phyloP scores from a whole-genome alignment of 2,888 invertebrate genomes.

The Dromius quadrimaculatus region DNA sequence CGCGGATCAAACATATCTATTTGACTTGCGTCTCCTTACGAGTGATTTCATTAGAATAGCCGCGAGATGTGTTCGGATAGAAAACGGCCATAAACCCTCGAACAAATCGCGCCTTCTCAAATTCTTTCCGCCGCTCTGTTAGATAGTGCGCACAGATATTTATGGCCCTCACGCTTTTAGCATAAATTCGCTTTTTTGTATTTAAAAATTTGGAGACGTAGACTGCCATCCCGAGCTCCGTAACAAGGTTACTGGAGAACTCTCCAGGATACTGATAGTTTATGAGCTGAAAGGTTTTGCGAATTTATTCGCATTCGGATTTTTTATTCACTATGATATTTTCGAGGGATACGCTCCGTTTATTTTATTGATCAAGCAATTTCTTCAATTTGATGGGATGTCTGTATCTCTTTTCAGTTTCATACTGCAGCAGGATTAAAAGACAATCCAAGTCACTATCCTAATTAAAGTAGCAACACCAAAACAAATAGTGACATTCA shows the following conservation, averaged over 20 bases:
- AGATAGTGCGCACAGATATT: constrained; percentile 44
- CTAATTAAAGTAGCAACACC: too few relatives aligned
- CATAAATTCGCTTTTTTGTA: constrained; percentile 49
- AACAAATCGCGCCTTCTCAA: constrained; percentile 43
- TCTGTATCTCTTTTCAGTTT: too few relatives aligned
- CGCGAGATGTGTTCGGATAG: constrained; percentile 46
- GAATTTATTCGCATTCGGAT: background rate
- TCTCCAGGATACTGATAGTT: background rate
- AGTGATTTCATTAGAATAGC: constrained; percentile 50
- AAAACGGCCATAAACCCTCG: constrained; percentile 41
- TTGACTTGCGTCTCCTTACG: constrained; percentile 47
- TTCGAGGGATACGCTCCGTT: too few relatives aligned
- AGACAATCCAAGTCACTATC: too few relatives aligned
- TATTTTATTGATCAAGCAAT: too few relatives aligned
- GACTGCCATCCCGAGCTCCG: constrained; percentile 1
- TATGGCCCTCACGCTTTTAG: constrained; percentile 47
- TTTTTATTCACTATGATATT: background rate
- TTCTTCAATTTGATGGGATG: too few relatives aligned
- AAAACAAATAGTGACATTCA: too few relatives aligned
- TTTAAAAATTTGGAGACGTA: constrained; percentile 40
- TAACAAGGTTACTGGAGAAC: constrained; percentile 13
- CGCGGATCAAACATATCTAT: constrained; percentile 46
- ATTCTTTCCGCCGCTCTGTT: constrained; percentile 28
- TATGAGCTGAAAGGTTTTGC: background rate
- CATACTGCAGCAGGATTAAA: too few relatives aligned